These are phyloP conservation scores for Lepus americanus DNA, from an alignment of 2,113 vertebrate species.

Conservation along the genomic window DNA sequence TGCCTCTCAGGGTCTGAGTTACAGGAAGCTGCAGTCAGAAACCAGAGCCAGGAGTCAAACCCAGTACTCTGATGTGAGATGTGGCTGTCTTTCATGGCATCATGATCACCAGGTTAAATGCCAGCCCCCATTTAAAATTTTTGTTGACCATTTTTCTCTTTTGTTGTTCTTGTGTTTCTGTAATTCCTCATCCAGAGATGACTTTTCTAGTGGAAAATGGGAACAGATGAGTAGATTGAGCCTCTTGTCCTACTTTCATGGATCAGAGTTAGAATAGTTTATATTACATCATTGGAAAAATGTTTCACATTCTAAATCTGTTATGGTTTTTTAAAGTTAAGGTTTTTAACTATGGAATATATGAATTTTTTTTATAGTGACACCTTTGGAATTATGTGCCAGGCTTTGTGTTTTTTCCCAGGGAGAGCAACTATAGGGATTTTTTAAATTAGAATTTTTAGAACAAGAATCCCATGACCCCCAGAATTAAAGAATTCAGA, in stretches of 20 bases:
- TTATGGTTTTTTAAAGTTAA: not conserved
- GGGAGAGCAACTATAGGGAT: not conserved
- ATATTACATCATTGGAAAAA: not conserved
- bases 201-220: slow-evolving; percentile 33
- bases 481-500: slow-evolving; percentile 33
- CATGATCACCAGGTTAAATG: too few species aligned
- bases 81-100: too few species aligned
- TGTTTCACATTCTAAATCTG: not conserved
- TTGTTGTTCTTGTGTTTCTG: not conserved
- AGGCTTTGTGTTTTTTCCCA: slow-evolving; percentile 27
- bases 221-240: not conserved
- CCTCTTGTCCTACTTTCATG: not conserved
- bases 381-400: not conserved
- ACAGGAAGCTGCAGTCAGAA: too few species aligned
- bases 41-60: too few species aligned
- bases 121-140: not conserved
- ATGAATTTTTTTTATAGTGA: slow-evolving; percentile 9
- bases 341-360: not conserved
- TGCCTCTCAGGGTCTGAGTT: too few species aligned
- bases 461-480: not conserved
- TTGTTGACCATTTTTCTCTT: not conserved
- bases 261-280: not conserved
- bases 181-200: not conserved
- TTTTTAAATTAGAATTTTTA: not conserved
- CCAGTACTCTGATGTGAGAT: too few species aligned